Evolutionary conservation across 2,113 vertebrate genomes (phyloP), one percentile per base, ranked within the genome.

Genomic region (Lanius collurio): DNA sequence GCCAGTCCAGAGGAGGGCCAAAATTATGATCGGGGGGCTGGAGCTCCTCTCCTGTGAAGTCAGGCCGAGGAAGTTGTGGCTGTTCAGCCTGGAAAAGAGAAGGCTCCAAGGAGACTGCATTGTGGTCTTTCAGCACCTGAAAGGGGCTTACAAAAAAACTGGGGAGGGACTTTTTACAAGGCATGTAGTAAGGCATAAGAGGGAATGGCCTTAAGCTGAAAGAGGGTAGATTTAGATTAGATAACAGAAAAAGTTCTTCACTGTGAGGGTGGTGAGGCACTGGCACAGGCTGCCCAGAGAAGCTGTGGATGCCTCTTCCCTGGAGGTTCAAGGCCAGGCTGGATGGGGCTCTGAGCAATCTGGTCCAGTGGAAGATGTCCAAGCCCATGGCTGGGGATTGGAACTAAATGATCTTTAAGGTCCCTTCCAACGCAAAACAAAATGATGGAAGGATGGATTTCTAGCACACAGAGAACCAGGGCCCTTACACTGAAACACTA

Each of bases 381-480:
- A 23, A 46, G 74, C 7, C 15, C 33, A 20, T 20, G 28, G 37
- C 28, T 39, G 19, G 6, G 11, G 15, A 10, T 8, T 64, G 28
- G n/a, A 79, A 24, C 13, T 55, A 15, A 28, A 55, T 21, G 4
- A 55, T 55, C n/a, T 26, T 71, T 24, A 70, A 46, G n/a, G 9
- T 47, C n/a, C 47, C 24, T 41, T 63, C 16, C 56, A 79, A 30
- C 16, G 22, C 57, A 63, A 63, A 79, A 13, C 75, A 41, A 39
- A 47, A 21, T 8, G 13, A 71, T 49, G 16, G 44, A 79, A 39
- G 9, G 30, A 26, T 14, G 57, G 44, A 46, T 50, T 70, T 84
- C 42, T 46, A 50, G 12, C 0, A 0, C 13, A 18, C 10, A 53
- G 56, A 79, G 60, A 71, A 79, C 33, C 13, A 14, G 24, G 37